These are phyloP conservation scores for Stenichneumon culpator DNA, from an alignment of 2,888 invertebrate species.

Conservation along the genomic window DNA sequence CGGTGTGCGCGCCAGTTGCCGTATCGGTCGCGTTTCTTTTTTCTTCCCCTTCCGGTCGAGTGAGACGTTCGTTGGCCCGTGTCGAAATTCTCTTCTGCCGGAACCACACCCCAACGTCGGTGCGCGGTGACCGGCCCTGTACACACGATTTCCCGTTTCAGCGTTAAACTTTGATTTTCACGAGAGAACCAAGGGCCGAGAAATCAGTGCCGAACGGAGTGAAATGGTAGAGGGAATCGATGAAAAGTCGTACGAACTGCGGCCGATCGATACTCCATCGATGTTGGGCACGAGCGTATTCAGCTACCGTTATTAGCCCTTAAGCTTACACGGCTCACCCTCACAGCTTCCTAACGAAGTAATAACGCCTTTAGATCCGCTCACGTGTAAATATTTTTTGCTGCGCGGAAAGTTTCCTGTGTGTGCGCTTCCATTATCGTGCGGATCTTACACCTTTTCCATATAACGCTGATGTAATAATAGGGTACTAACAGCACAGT, in stretches of 20 bases:
- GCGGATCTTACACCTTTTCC: background rate
- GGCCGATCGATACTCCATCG: constrained; percentile 39
- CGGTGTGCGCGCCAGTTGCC: constrained; percentile 13
- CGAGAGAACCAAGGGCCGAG: constrained; percentile 10
- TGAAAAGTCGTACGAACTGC: background rate
- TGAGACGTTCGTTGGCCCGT: constrained; percentile 47
- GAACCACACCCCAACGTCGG: constrained; percentile 27
- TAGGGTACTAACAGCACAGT: background rate
- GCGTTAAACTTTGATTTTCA: constrained; percentile 58
- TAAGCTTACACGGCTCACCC: background rate
- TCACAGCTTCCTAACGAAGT: background rate
- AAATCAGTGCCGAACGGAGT: background rate
- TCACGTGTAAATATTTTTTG: background rate
- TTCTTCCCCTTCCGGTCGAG: constrained; percentile 42
- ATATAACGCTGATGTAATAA: background rate
- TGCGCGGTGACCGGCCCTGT: constrained; percentile 8
- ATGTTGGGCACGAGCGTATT: constrained; percentile 5
- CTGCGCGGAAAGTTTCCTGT: background rate
- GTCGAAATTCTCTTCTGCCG: constrained; percentile 53
- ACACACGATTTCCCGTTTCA: constrained; percentile 46
- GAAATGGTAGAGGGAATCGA: background rate
- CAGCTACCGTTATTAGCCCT: background rate
- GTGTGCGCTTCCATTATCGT: background rate
- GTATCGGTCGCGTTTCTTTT: background rate
- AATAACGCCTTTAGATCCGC: background rate